phyloP scores from a whole-genome alignment of 2,113 vertebrate genomes.

The Orientallactaga bullata region DNA sequence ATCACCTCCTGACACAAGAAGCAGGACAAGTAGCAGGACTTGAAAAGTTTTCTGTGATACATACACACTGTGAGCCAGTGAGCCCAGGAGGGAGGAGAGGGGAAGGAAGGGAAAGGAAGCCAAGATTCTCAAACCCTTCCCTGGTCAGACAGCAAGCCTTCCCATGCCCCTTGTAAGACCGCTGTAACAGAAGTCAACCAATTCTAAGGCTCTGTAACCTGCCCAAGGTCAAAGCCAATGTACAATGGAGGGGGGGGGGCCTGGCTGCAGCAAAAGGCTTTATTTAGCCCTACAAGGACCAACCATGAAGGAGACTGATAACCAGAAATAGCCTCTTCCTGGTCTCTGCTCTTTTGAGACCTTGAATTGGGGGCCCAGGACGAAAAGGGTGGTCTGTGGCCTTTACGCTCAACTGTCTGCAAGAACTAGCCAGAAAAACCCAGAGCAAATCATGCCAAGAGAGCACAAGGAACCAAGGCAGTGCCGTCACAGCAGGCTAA shows the following conservation, averaged over 20 bases:
- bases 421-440: background rate
- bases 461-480: no score
- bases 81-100: no score
- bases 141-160: background rate
- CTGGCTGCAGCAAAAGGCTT: constrained; percentile 29
- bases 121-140: background rate
- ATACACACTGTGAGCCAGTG: no score
- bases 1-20: background rate
- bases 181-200: constrained; percentile 13
- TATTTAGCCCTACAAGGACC: background rate
- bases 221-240: background rate
- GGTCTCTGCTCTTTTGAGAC: background rate
- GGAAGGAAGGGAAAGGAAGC: no score
- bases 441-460: background rate
- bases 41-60: background rate
- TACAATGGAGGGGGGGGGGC: background rate
- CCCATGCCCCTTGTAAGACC: background rate
- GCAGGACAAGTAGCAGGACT: background rate
- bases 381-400: background rate
- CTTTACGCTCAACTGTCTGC: background rate
- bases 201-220: background rate
- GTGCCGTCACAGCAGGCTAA: no score
- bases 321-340: constrained; percentile 30
- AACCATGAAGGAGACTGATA: background rate
- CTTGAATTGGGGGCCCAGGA: background rate